These are phyloP conservation scores for Caenorhabditis sinica DNA, from an alignment of 2,888 invertebrate species.

Conservation along the genomic window DNA sequence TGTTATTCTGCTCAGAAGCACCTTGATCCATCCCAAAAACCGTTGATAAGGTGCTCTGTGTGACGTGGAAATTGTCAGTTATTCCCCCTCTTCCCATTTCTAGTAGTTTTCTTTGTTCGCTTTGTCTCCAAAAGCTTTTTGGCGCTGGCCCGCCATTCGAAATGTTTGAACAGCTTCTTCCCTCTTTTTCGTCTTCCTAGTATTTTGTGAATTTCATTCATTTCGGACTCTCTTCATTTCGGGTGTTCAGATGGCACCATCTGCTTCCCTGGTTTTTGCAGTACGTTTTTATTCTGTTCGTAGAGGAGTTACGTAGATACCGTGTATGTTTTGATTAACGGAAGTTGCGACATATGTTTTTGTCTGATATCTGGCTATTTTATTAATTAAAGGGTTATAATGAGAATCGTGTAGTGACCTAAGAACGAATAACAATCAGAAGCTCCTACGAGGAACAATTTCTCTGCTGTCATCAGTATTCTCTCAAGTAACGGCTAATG, in stretches of 20 bases:
- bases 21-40: neutral
- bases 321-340: neutral
- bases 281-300: neutral
- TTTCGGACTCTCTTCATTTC: conserved; percentile 5
- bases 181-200: conserved; percentile 33
- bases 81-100: conserved; percentile 8
- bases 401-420: neutral
- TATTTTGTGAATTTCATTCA: conserved; percentile 58
- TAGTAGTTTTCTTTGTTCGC: conserved; percentile 61
- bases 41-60: conserved; percentile 4
- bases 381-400: neutral
- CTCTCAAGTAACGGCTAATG: too few species aligned
- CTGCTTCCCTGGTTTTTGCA: conserved; percentile 16
- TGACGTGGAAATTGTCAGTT: conserved; percentile 38
- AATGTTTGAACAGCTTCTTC: conserved; percentile 64
- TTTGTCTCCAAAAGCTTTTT: conserved; percentile 55
- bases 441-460: too few species aligned
- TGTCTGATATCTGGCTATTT: neutral
- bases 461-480: too few species aligned
- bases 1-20: neutral
- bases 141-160: conserved; percentile 52
- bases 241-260: conserved; percentile 19
- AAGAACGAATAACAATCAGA: neutral
- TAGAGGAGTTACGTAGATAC: neutral
- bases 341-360: neutral